A percentile compares a stretch with the other conserved stretches of the same genome.
Conservation (phyloP, 1,140 invertebrate genomes). For the Platorchestia sp. region DNA sequence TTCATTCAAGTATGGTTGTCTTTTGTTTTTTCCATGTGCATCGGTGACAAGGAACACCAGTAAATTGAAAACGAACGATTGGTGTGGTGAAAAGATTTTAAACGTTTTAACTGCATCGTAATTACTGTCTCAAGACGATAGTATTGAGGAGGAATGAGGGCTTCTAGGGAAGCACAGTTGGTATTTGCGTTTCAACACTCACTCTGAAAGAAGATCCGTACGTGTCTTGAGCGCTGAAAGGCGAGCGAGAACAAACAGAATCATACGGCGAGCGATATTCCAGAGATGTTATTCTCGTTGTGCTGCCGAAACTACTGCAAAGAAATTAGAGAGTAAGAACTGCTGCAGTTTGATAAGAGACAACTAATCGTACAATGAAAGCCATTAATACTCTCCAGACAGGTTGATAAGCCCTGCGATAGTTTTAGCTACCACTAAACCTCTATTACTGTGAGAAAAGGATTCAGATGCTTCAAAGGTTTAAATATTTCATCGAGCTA, state of each 20-base stretch:
- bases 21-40: too few relatives aligned
- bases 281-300: conserved; percentile 33
- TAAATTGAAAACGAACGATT: too few relatives aligned
- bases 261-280: conserved; percentile 42
- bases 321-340: background rate
- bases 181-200: background rate
- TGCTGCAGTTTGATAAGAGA: background rate
- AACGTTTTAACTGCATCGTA: too few relatives aligned
- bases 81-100: too few relatives aligned
- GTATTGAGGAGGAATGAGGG: too few relatives aligned
- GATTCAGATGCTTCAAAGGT: too few relatives aligned
- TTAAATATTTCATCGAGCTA: too few relatives aligned
- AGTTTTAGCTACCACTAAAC: background rate
- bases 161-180: too few relatives aligned
- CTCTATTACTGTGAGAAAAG: background rate
- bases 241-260: background rate
- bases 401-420: background rate
- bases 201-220: conserved; percentile 43
- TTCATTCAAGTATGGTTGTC: too few relatives aligned
- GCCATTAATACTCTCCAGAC: background rate
- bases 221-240: background rate
- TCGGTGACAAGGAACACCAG: too few relatives aligned
- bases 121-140: too few relatives aligned
- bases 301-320: background rate
- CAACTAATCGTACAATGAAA: background rate